Evolutionary conservation across 2,797 vertebrate species (phyloP).

Genomic region (Anableps anableps): DNA sequence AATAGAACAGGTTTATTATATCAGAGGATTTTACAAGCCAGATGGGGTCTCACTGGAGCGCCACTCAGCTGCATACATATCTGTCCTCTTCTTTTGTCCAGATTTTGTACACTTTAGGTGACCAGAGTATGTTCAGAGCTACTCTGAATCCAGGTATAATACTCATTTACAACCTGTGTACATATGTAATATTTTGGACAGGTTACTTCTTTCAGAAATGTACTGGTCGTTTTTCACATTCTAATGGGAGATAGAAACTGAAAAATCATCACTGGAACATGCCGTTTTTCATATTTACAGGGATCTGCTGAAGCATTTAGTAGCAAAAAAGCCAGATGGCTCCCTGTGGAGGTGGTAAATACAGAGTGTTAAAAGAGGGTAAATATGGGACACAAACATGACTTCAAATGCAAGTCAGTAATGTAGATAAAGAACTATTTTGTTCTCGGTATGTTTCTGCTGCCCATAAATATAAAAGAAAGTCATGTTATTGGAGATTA

Average conservation of each 20-base stretch:
- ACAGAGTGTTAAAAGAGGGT: constrained; percentile 6
- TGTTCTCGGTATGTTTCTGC: not conserved
- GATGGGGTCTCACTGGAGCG: constrained; percentile 58
- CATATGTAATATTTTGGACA: not conserved
- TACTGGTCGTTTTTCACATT: not conserved
- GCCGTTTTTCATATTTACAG: constrained; percentile 8
- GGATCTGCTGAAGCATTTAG: constrained; percentile 5
- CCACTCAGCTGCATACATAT: constrained; percentile 39
- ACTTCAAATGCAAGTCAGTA: not conserved
- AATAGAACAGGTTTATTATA: constrained; percentile 77
- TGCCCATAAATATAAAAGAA: not conserved
- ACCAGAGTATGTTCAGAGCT: constrained; percentile 11
- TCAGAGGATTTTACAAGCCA: constrained; percentile 66
- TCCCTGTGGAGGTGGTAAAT: constrained; percentile 1
- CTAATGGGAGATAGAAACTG: not conserved
- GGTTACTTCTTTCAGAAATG: not conserved
- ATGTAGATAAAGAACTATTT: not conserved
- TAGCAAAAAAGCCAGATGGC: not conserved
- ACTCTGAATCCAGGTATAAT: not conserved
- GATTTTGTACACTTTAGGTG: constrained; percentile 27
- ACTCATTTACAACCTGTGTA: not conserved
- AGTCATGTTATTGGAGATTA: not conserved
- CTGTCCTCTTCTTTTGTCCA: constrained; percentile 41
- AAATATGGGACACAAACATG: not conserved
- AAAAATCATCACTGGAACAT: not conserved